A percentile compares a stretch with the other conserved stretches of the same genome.
phyloP scores from a whole-genome alignment of 2,888 invertebrate genomes.

The Dichetophora obliterata region DNA sequence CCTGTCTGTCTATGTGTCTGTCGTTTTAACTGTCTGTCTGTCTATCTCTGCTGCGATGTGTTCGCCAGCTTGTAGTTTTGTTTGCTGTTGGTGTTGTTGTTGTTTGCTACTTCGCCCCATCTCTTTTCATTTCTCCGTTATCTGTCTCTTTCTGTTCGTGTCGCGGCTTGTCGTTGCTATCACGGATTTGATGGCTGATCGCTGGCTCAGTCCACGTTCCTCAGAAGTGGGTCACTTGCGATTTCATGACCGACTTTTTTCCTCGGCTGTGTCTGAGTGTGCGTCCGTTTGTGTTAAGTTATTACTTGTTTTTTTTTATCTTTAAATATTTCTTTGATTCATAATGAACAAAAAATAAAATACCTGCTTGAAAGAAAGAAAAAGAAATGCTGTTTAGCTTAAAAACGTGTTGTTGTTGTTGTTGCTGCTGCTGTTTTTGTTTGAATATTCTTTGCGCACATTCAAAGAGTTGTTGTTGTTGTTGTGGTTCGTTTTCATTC shows the following conservation, averaged over 20 bases:
- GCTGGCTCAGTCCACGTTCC: constrained; percentile 14
- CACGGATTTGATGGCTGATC: constrained; percentile 38
- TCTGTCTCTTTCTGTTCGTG: constrained; percentile 24
- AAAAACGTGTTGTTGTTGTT: constrained; percentile 7
- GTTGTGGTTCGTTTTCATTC: constrained; percentile 3
- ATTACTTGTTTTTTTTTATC: constrained; percentile 25
- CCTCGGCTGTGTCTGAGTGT: not conserved
- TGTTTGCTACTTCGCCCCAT: not conserved
- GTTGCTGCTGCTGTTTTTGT: not conserved
- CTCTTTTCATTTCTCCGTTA: not conserved
- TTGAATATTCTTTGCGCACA: constrained; percentile 18
- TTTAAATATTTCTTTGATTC: constrained; percentile 9
- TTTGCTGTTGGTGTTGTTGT: not conserved
- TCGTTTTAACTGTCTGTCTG: not conserved
- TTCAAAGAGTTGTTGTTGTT: not conserved
- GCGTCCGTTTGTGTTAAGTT: constrained; percentile 10
- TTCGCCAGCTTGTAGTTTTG: not conserved
- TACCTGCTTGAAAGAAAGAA: not conserved
- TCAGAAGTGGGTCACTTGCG: constrained; percentile 58
- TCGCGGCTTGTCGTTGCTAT: not conserved
- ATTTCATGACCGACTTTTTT: constrained; percentile 59
- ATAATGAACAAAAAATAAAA: constrained; percentile 6
- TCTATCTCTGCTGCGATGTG: not conserved
- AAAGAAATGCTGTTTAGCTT: constrained; percentile 13
- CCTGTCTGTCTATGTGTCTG: constrained; percentile 28